These are phyloP conservation scores for Eueides isabella DNA, from an alignment of 1,140 invertebrate genomes.

Conservation along the genomic window DNA sequence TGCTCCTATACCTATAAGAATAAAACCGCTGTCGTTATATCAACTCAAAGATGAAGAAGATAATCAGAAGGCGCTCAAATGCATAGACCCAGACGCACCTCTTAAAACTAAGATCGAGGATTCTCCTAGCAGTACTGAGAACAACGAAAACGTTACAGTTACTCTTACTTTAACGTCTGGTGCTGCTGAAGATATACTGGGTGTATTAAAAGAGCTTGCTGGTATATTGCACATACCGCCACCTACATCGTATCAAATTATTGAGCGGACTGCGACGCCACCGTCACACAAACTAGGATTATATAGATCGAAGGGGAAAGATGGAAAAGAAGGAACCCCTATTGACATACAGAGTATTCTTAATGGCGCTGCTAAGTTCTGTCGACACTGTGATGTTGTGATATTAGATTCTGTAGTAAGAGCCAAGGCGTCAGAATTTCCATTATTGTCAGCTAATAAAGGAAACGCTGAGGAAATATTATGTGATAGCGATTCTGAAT, in stretches of 20 bases:
- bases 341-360: conserved; percentile 95
- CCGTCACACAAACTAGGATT: conserved; percentile 91
- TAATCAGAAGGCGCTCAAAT: conserved; percentile 72
- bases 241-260: conserved; percentile 92
- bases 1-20: conserved; percentile 88
- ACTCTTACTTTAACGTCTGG: conserved; percentile 94
- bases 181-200: conserved; percentile 95
- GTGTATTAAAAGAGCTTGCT: conserved; percentile 94
- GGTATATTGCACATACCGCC: conserved; percentile 95
- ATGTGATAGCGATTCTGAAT: conserved; percentile 84
- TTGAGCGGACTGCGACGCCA: conserved; percentile 90
- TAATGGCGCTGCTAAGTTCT: conserved; percentile 94
- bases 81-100: conserved; percentile 73
- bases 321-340: conserved; percentile 91
- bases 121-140: conserved; percentile 84
- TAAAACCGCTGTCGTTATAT: conserved; percentile 83
- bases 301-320: conserved; percentile 91
- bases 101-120: conserved; percentile 80
- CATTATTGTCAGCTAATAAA: conserved; percentile 86
- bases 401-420: conserved; percentile 91
- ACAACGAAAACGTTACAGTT: conserved; percentile 94
- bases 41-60: conserved; percentile 76
- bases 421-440: conserved; percentile 92
- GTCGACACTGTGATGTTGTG: conserved; percentile 94
- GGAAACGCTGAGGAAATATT: conserved; percentile 85